Evolutionary conservation across 1,140 invertebrate genomes (phyloP), one percentile per base, ranked within the genome.

Genomic region (Cyphomyrmex costatus): DNA sequence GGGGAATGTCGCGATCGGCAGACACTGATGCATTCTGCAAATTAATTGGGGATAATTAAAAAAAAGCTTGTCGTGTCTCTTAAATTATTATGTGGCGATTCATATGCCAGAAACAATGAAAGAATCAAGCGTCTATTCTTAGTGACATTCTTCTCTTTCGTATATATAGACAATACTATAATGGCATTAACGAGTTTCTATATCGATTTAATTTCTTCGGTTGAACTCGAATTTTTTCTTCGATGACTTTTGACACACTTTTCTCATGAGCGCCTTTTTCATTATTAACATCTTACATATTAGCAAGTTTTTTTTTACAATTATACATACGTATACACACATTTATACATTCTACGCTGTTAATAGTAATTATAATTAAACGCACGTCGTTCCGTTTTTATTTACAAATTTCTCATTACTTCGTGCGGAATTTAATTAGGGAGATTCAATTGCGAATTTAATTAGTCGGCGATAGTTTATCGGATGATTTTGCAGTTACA

Each of bases 41-140:
- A 49, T 24, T 49, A 61, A 73, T 33, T 21, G 12, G n/a, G 56
- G 42, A 24, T 33, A 49, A 30, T 12, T 83, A 27, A 58, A 7
- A 66, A 74, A 56, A 83, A 83, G 42, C 12, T 83, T 58, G 14
- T 82, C n/a, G 53, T 82, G 19, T 60, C 19, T 83, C n/a, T 83
- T 83, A 74, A 83, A 83, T 83, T 83, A 83, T 83, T 83, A 68
- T 30, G 61, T 53, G 68, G 68, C 53, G 53, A 42, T 61, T 83
- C 74, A 83, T 42, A 83, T 74, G 51, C n/a, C 68, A 24, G 53
- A 21, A 73, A 74, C 36, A 74, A 61, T 19, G 53, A 82, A 27
- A 30, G 66, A 21, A 80, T 56, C 24, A 19, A 33, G 3, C 8
- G 14, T 14, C 14, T 46, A 33, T 30, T 14, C 24, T 21, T 14